Percentiles rank a stretch among this genome's conserved stretches.
Conservation (phyloP, 1,140 invertebrate genomes). For the Lineus longissimus region DNA sequence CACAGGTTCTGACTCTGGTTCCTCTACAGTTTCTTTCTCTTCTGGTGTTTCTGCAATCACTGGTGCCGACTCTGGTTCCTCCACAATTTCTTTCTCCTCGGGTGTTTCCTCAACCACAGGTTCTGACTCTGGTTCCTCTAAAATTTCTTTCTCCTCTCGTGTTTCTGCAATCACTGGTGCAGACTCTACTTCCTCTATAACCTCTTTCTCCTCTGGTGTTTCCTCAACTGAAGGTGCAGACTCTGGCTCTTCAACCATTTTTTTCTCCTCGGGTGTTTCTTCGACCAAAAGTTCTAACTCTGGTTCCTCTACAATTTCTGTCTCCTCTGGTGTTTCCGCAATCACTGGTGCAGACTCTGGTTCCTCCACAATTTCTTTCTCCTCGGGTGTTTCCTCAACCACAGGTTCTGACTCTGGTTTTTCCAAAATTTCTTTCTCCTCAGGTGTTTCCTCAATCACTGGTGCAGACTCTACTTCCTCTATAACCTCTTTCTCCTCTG, state of each 20-base stretch:
- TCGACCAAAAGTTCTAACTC: neutral
- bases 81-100: neutral
- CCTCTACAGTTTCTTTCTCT: neutral
- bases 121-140: neutral
- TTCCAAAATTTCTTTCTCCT: neutral
- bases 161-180: too few relatives aligned
- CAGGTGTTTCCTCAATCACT: neutral
- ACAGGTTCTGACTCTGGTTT: conserved; percentile 11
- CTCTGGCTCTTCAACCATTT: too few relatives aligned
- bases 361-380: neutral
- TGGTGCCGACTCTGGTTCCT: neutral
- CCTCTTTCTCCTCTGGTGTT: too few relatives aligned
- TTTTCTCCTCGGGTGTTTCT: too few relatives aligned
- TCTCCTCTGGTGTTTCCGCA: conserved; percentile 5
- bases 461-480: neutral
- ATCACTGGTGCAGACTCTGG: conserved; percentile 10
- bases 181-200: too few relatives aligned
- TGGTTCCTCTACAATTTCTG: neutral
- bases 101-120: neutral
- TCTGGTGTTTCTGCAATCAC: neutral
- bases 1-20: neutral
- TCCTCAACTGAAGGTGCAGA: too few relatives aligned
- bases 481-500: neutral
- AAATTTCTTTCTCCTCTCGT: too few relatives aligned
- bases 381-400: neutral